A percentile compares a stretch with the other conserved stretches of the same genome.
Conservation (phyloP, 2,113 vertebrate genomes). For the Paedocypris sp. region DNA sequence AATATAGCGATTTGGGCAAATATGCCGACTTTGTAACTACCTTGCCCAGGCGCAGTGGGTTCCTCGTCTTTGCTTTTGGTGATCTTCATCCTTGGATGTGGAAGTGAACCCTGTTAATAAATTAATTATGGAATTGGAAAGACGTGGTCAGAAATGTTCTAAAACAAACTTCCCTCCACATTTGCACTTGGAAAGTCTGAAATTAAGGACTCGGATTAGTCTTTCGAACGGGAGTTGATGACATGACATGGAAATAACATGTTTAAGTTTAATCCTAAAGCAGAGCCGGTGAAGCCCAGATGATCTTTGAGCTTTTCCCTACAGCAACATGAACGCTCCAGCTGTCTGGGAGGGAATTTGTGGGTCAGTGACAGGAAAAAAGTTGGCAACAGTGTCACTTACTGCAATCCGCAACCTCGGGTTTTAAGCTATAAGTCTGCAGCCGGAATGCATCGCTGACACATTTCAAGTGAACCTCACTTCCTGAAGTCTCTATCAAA, state of each 20-base stretch:
- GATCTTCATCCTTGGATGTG: conserved; percentile 49
- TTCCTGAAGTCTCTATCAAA: conserved; percentile 30
- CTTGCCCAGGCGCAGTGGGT: conserved; percentile 53
- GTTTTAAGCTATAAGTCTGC: conserved; percentile 14
- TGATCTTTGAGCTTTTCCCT: conserved; percentile 26
- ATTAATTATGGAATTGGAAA: neutral
- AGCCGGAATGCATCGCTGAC: conserved; percentile 27
- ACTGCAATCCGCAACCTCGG: conserved; percentile 22
- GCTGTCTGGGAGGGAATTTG: conserved; percentile 35
- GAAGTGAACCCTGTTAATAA: neutral
- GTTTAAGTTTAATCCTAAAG: too few species aligned
- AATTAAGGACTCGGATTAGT: too few species aligned
- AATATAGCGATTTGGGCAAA: neutral
- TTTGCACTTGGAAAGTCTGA: too few species aligned
- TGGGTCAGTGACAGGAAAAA: conserved; percentile 15
- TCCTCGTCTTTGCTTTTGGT: conserved; percentile 48
- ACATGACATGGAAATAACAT: too few species aligned
- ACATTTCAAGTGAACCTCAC: conserved; percentile 35
- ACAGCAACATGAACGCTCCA: conserved; percentile 22
- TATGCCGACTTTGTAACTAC: too few species aligned
- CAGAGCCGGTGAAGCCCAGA: conserved; percentile 1
- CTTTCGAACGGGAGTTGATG: too few species aligned
- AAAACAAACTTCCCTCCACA: too few species aligned
- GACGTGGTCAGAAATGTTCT: neutral
- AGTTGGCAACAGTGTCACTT: conserved; percentile 31